Conservation (phyloP, 1,140 invertebrate genomes). For the Apocrypta bakeri region DNA sequence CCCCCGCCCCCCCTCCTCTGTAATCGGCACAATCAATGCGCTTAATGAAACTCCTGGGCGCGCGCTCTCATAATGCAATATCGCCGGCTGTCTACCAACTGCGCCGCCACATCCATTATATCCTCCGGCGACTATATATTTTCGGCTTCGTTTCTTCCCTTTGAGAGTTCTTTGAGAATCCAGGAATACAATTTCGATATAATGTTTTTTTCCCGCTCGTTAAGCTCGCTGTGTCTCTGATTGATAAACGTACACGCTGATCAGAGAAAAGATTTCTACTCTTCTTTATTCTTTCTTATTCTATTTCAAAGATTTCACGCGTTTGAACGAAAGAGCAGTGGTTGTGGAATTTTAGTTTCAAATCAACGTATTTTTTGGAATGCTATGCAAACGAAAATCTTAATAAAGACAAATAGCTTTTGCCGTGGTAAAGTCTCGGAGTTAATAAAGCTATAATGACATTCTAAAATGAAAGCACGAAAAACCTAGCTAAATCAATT, state of each 20-base stretch:
- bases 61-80: background rate
- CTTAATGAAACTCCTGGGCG: slow-evolving; percentile 4
- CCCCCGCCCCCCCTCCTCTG: background rate
- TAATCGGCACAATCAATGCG: slow-evolving; percentile 19
- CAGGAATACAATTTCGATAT: background rate
- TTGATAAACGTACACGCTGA: too few species aligned
- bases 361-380: background rate
- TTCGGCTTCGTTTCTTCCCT: background rate
- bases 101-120: background rate
- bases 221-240: background rate
- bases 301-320: too few species aligned
- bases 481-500: background rate
- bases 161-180: background rate
- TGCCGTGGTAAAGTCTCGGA: background rate
- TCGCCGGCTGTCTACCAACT: background rate
- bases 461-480: background rate
- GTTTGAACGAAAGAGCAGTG: too few species aligned
- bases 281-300: too few species aligned
- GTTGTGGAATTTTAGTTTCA: too few species aligned
- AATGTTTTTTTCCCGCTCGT: background rate
- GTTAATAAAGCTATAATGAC: background rate
- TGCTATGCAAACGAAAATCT: background rate
- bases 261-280: too few species aligned
- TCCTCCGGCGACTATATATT: background rate
- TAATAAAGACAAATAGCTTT: background rate